Evolutionary conservation across 2,113 vertebrate species (phyloP).

Genomic region (Burhinus bistriatus): DNA sequence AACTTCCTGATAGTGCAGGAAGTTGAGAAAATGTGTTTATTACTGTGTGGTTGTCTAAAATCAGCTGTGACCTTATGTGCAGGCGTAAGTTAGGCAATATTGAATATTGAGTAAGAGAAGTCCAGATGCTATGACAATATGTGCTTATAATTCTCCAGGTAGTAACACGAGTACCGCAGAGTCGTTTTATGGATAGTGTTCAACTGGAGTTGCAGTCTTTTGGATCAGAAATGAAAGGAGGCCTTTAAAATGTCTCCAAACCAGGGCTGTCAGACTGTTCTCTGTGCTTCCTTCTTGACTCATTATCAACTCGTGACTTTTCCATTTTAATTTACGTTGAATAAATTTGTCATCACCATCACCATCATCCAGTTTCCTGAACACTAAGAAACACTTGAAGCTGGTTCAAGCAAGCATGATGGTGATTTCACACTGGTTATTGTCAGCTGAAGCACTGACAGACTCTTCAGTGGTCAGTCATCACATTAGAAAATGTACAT

Average conservation of each 20-base stretch:
- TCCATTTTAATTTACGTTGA: neutral
- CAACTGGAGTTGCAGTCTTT: neutral
- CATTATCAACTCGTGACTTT: neutral
- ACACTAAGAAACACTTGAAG: neutral
- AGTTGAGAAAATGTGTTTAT: neutral
- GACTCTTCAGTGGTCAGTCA: slow-evolving; percentile 17
- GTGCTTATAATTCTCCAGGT: neutral
- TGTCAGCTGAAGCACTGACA: neutral
- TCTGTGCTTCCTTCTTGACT: neutral
- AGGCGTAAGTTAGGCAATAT: neutral
- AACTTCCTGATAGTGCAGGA: neutral
- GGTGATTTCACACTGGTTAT: neutral
- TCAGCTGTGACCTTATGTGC: neutral
- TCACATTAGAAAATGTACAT: slow-evolving; percentile 7
- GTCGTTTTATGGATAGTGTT: neutral
- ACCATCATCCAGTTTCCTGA: neutral
- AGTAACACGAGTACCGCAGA: neutral
- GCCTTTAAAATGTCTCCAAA: neutral
- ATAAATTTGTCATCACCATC: slow-evolving; percentile 18
- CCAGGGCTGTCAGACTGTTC: neutral
- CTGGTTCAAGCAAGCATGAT: neutral
- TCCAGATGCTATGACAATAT: neutral
- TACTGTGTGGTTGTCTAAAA: neutral
- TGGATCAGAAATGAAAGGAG: neutral
- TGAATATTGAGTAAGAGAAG: neutral